These are phyloP conservation scores for Pollimyrus isidori DNA, from an alignment of 2,113 vertebrate species.

Conservation along the genomic window DNA sequence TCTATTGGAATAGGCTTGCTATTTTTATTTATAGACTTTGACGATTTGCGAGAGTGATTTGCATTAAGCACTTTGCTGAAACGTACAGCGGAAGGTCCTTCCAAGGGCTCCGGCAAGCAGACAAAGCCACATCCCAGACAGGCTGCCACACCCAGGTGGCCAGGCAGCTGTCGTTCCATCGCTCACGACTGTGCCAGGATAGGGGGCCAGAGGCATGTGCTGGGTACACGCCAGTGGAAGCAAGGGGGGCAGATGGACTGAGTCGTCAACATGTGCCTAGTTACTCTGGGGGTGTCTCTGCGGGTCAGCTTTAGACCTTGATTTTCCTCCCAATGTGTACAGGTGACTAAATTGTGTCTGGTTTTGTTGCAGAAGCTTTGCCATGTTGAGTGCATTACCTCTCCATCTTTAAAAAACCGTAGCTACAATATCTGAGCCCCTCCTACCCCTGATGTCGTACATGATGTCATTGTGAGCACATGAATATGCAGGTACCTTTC, in stretches of 20 bases:
- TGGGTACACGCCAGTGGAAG: neutral
- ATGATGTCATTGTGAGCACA: neutral
- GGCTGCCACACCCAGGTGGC: neutral
- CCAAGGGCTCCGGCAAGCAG: neutral
- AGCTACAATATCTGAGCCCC: neutral
- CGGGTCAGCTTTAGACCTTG: neutral
- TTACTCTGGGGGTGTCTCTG: neutral
- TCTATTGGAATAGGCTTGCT: neutral
- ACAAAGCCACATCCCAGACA: neutral
- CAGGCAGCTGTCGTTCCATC: neutral
- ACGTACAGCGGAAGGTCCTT: neutral
- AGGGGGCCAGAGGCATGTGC: neutral
- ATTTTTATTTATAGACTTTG: neutral
- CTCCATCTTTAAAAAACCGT: neutral
- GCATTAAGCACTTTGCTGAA: neutral
- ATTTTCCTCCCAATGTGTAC: neutral
- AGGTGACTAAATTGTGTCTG: neutral
- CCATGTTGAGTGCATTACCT: neutral
- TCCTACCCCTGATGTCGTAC: neutral
- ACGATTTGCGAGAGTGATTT: neutral
- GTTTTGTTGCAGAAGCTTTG: neutral
- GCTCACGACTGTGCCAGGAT: neutral
- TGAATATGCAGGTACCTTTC: slow-evolving; percentile 68
- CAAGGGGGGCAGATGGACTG: neutral
- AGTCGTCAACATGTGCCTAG: neutral